A percentile compares a stretch with the other conserved stretches of the same genome.
Conservation (phyloP, 2,888 invertebrate genomes). For the Pinctada fucata region DNA sequence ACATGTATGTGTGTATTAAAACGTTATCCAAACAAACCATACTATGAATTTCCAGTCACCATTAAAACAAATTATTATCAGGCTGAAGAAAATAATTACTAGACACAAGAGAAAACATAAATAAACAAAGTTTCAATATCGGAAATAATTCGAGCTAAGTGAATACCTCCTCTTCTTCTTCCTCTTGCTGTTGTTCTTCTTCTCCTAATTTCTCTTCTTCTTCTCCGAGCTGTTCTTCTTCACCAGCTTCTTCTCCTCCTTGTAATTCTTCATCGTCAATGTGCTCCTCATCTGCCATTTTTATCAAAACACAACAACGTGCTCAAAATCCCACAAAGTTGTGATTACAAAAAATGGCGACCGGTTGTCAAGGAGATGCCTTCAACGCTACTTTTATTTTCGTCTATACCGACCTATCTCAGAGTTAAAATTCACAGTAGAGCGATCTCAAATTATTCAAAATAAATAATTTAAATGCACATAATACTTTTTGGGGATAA, state of each 20-base stretch:
- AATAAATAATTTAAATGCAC: too few relatives aligned
- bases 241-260: conserved; percentile 54
- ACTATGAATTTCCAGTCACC: too few relatives aligned
- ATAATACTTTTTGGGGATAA: too few relatives aligned
- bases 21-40: too few relatives aligned
- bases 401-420: too few relatives aligned
- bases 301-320: background rate
- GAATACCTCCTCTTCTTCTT: conserved; percentile 55
- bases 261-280: conserved; percentile 53
- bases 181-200: conserved; percentile 56
- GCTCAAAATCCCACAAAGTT: conserved; percentile 30
- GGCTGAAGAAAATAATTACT: too few relatives aligned
- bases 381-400: conserved; percentile 9
- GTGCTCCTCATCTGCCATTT: conserved; percentile 19
- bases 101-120: background rate
- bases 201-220: conserved; percentile 56
- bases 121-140: background rate
- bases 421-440: too few relatives aligned
- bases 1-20: too few relatives aligned
- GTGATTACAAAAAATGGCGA: conserved; percentile 64
- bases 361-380: conserved; percentile 57
- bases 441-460: too few relatives aligned
- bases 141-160: background rate
- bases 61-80: too few relatives aligned
- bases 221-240: conserved; percentile 54